Base-by-base conservation (phyloP, 2,888 invertebrate genomes). In the Lepidochrysops patricia region DNA sequence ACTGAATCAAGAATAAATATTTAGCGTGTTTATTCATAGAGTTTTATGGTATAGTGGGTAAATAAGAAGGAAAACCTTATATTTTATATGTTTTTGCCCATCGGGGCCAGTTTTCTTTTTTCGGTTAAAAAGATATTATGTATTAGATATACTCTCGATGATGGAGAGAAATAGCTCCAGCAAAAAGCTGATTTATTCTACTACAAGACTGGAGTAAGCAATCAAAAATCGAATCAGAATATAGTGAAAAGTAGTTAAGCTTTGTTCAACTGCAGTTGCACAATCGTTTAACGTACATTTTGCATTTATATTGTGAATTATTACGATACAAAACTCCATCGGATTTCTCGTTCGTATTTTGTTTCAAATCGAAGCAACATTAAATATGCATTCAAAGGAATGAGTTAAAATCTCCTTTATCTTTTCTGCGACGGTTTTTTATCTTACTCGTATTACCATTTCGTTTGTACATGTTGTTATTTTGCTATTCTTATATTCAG, bases 291-390 rank as follows among this genome's bases (percentile, higher is more conserved):
- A 50, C 37, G 25, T 13, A 12, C 19, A 35, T 32, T 48, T 58
- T 57, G 62, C 60, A 62, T 62, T 62, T 60, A 62, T 61, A 61
- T 59, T 57, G 49, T 59, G 25, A 59, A 59, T 29, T 58, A 56
- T 4, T 57, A 58, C 26, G 34, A 23, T 15, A 32, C 32, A 15
- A 32, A 3, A 19, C 34, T 13, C 9, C 13, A 2, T 32, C 25
- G 25, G 25, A 9, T 25, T 58, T 25, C 6, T 29, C 2, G 4
- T 19, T 32, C 32, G 27, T 26, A 27, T 52, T 52, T 52, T 52
- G 15, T 54, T 32, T 54, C 54, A 54, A 26, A 32, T 32, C 54
- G 12, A 54, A 54, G 27, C 54, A 9, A 19, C 15, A 29, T 29
- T 27, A 15, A 29, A 29, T 54, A 29, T 54, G 54, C 54, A 54